A percentile compares a stretch with the other conserved stretches of the same genome.
Evolutionary conservation across 2,113 vertebrate species (phyloP).

Genomic region (Chaetodon auriga): DNA sequence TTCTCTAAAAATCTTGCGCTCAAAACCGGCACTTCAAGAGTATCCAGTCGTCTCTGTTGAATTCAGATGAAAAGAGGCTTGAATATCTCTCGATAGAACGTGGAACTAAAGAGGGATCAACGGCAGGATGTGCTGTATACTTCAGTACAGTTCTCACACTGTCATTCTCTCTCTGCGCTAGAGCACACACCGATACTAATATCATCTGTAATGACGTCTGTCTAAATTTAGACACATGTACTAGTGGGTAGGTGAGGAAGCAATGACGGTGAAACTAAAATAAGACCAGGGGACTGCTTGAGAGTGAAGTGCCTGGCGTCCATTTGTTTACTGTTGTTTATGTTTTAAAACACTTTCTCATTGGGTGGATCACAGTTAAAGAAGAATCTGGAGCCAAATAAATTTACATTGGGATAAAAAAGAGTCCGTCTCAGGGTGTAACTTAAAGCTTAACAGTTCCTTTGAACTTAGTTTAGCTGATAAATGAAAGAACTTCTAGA

Average conservation of each 20-base stretch:
- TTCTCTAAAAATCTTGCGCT: constrained; percentile 7
- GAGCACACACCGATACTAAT: constrained; percentile 30
- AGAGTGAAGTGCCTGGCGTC: constrained; percentile 1
- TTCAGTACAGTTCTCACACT: constrained; percentile 22
- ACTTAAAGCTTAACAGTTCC: not conserved
- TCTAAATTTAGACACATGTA: constrained; percentile 62
- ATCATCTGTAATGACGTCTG: constrained; percentile 43
- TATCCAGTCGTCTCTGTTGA: constrained; percentile 25
- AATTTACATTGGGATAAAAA: not conserved
- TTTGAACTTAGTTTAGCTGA: not conserved
- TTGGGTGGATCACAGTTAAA: not conserved
- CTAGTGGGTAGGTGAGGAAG: constrained; percentile 36
- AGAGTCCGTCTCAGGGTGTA: not conserved
- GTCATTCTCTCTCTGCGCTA: constrained; percentile 19
- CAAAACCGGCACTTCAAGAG: constrained; percentile 26
- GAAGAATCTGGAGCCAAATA: not conserved
- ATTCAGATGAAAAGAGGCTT: constrained; percentile 17
- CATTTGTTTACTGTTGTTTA: constrained; percentile 21
- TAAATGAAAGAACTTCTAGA: not conserved
- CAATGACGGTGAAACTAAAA: constrained; percentile 63
- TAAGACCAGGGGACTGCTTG: constrained; percentile 33
- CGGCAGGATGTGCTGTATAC: constrained; percentile 12
- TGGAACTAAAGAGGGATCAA: constrained; percentile 38
- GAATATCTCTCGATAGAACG: not conserved
- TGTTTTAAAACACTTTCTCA: not conserved